These are phyloP conservation scores for Myiozetetes cayanensis DNA, from an alignment of 2,113 vertebrate species.

Conservation along the genomic window DNA sequence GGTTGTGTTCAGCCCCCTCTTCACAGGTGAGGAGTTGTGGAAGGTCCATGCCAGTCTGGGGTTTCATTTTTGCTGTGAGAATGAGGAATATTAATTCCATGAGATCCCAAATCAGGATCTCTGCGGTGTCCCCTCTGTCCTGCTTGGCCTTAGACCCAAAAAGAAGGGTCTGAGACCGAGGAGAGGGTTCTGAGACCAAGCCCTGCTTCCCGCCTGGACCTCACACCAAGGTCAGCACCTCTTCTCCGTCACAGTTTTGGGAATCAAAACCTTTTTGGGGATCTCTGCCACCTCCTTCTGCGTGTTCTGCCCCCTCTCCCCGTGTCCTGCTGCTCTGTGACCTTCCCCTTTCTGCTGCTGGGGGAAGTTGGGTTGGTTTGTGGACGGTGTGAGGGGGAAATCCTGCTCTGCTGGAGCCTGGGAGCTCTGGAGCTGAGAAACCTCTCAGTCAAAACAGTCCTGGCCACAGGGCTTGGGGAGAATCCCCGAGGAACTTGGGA, in stretches of 20 bases:
- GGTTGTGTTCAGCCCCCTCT: slow-evolving; percentile 89
- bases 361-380: not conserved
- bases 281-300: not conserved
- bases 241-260: fast-evolving
- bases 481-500: not conserved
- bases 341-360: not conserved
- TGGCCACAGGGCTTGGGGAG: not conserved
- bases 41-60: fast-evolving
- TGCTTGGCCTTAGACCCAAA: not conserved
- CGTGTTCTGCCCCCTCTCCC: not conserved
- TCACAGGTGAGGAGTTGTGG: slow-evolving; percentile 84
- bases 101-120: fast-evolving
- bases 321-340: not conserved
- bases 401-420: not conserved
- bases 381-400: not conserved
- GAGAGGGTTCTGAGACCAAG: not conserved
- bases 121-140: not conserved
- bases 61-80: fast-evolving
- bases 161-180: not conserved
- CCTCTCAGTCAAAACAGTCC: not conserved
- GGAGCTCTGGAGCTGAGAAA: no score
- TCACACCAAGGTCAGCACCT: fast-evolving
- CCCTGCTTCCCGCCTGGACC: not conserved
- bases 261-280: not conserved
- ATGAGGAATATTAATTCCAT: fast-evolving